Conservation (phyloP, 2,797 vertebrate genomes). For the Poliocrania exsul region DNA sequence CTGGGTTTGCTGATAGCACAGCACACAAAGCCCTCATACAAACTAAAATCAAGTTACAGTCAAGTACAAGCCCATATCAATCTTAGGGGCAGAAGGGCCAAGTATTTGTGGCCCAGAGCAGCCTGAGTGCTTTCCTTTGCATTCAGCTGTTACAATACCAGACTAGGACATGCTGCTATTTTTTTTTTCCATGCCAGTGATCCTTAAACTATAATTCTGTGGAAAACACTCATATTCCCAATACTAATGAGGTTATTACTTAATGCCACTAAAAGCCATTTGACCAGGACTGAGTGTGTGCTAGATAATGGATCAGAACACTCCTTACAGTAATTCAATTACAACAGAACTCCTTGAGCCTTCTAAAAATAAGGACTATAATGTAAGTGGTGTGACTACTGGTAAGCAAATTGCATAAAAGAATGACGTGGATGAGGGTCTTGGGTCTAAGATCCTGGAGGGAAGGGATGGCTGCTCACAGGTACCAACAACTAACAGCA, state of each 20-base stretch:
- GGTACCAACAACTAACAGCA: not conserved
- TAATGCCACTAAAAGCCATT: conserved; percentile 1
- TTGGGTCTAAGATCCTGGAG: not conserved
- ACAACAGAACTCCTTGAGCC: not conserved
- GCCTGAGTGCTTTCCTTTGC: not conserved
- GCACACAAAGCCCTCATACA: not conserved
- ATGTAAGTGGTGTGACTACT: not conserved
- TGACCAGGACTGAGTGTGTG: not conserved
- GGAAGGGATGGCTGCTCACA: not conserved
- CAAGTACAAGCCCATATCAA: not conserved
- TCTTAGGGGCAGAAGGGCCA: not conserved
- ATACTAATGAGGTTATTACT: not conserved
- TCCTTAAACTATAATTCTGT: not conserved
- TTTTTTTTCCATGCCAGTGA: not conserved
- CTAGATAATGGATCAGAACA: not conserved
- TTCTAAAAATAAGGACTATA: conserved; percentile 40
- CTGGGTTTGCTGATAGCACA: not conserved
- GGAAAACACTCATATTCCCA: not conserved
- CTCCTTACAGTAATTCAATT: conserved; percentile 6
- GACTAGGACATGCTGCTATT: not conserved
- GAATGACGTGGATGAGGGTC: not conserved
- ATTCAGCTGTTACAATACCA: not conserved
- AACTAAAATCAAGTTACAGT: not conserved
- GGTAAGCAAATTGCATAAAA: not conserved
- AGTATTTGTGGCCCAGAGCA: not conserved